Evolutionary conservation across 2,797 vertebrate species (phyloP).

Genomic region (Thalassophryne amazonica): DNA sequence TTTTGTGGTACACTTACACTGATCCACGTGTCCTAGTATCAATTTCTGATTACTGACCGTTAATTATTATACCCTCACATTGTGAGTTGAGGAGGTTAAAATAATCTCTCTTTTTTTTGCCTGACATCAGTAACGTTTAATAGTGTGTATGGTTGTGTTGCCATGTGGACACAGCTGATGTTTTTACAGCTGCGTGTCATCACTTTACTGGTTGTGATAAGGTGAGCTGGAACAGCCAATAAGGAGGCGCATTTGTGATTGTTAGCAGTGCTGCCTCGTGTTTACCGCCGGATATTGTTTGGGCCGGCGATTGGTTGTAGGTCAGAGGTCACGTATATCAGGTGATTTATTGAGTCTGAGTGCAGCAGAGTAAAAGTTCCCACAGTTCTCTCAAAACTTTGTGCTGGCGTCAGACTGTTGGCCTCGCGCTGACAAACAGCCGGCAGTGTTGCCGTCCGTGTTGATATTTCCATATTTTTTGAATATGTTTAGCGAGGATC

Average conservation of each 20-base stretch:
- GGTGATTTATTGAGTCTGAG: slow-evolving; percentile 27
- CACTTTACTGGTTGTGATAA: slow-evolving; percentile 40
- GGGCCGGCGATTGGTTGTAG: too few species aligned
- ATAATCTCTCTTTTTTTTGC: too few species aligned
- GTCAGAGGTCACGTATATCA: slow-evolving; percentile 35
- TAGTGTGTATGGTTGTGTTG: neutral
- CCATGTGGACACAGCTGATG: slow-evolving; percentile 5
- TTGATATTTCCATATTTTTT: slow-evolving; percentile 18
- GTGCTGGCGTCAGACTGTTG: slow-evolving; percentile 6
- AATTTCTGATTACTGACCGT: too few species aligned
- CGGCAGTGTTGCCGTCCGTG: slow-evolving; percentile 4
- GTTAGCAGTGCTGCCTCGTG: slow-evolving; percentile 35
- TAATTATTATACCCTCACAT: too few species aligned
- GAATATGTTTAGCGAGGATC: neutral
- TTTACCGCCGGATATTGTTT: slow-evolving; percentile 66
- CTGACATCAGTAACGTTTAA: too few species aligned
- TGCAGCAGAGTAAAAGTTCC: slow-evolving; percentile 1
- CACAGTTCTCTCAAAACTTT: neutral
- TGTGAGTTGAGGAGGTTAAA: too few species aligned
- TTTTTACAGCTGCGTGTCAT: slow-evolving; percentile 35
- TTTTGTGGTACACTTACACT: too few species aligned
- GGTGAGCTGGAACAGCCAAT: slow-evolving; percentile 25
- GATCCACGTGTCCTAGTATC: too few species aligned
- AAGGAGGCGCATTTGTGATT: slow-evolving; percentile 29
- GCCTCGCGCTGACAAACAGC: slow-evolving; percentile 9